A percentile compares a stretch with the other conserved stretches of the same genome.
Evolutionary conservation across 2,113 vertebrate genomes (phyloP).

Genomic region (Mus pahari): DNA sequence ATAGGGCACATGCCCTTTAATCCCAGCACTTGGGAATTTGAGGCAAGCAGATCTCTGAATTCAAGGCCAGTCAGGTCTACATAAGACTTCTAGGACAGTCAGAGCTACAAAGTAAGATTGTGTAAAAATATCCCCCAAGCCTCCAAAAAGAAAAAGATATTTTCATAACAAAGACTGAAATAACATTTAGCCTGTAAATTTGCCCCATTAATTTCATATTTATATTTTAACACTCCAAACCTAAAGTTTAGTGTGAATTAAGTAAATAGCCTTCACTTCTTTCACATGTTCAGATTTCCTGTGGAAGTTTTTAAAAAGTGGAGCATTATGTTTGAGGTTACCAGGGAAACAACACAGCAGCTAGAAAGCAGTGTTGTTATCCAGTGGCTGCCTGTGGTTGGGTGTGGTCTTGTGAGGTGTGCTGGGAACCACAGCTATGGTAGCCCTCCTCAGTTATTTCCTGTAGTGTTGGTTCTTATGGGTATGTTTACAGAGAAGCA

Average conservation of each 20-base stretch:
- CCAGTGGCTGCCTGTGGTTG: not conserved
- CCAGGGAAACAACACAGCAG: not conserved
- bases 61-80: not conserved
- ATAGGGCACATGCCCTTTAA: not conserved
- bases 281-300: not conserved
- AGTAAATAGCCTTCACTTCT: not conserved
- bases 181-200: not conserved
- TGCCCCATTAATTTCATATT: not conserved
- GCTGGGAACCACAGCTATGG: not conserved
- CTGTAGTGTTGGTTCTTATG: not conserved
- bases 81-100: not conserved
- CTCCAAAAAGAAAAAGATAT: not conserved
- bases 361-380: not conserved
- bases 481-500: not conserved
- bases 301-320: not conserved
- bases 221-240: not conserved
- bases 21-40: not conserved
- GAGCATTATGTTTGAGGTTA: not conserved
- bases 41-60: not conserved
- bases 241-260: not conserved
- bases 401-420: not conserved
- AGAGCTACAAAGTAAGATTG: not conserved
- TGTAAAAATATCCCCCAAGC: not conserved
- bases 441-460: not conserved
- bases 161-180: not conserved